These are phyloP conservation scores for Rana temporaria DNA, from an alignment of 2,113 vertebrate genomes.

Conservation along the genomic window DNA sequence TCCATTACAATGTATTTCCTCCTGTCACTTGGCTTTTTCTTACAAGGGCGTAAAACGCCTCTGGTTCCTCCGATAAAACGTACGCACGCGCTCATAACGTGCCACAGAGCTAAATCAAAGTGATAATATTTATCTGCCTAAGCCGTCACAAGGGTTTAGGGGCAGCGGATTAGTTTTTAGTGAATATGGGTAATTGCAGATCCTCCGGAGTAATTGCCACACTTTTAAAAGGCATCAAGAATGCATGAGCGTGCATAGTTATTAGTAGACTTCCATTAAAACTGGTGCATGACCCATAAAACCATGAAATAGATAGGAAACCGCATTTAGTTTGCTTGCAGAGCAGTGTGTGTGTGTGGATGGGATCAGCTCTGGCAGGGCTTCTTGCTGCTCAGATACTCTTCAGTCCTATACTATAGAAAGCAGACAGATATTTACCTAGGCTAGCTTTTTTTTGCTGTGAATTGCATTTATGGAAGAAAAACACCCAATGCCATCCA, in stretches of 20 bases:
- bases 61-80: constrained; percentile 14
- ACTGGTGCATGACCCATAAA: constrained; percentile 54
- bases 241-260: constrained; percentile 50
- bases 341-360: neutral
- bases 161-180: constrained; percentile 48
- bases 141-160: constrained; percentile 34
- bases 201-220: constrained; percentile 34
- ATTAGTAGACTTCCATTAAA: constrained; percentile 57
- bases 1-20: constrained; percentile 6
- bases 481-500: too few species aligned
- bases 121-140: constrained; percentile 39
- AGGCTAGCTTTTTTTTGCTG: too few species aligned
- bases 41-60: neutral
- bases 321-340: constrained; percentile 17
- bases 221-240: constrained; percentile 48
- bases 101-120: constrained; percentile 11
- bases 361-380: too few species aligned
- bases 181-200: constrained; percentile 48
- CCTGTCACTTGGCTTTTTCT: constrained; percentile 2
- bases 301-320: constrained; percentile 50
- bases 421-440: too few species aligned
- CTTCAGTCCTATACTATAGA: too few species aligned
- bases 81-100: constrained; percentile 26
- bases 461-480: too few species aligned
- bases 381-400: too few species aligned